phyloP scores from a whole-genome alignment of 2,888 invertebrate species.

The Rhyacophila evoluta region DNA sequence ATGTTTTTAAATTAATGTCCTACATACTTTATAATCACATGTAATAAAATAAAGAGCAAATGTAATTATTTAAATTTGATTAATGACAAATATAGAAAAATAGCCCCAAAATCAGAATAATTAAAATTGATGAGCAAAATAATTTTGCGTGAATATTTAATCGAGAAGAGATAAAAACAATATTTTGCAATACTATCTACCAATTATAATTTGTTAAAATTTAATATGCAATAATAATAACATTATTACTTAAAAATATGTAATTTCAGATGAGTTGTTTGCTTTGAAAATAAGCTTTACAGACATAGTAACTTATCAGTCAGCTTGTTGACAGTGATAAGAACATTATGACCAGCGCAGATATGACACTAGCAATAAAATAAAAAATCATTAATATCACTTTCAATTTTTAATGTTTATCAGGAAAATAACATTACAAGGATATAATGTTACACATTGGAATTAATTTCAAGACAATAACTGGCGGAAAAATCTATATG shows the following conservation, averaged over 20 bases:
- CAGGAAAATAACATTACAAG: background rate
- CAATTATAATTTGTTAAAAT: background rate
- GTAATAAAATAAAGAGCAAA: too few relatives aligned
- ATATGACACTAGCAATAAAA: background rate
- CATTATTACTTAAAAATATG: background rate
- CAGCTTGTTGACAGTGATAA: constrained; percentile 27
- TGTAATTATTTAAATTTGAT: too few relatives aligned
- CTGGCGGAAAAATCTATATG: background rate
- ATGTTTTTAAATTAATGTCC: too few relatives aligned
- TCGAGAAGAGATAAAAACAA: too few relatives aligned
- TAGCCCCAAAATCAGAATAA: too few relatives aligned
- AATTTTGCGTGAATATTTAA: too few relatives aligned
- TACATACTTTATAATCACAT: too few relatives aligned
- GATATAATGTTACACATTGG: background rate
- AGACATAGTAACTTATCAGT: background rate
- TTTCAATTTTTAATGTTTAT: background rate
- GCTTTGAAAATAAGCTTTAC: background rate
- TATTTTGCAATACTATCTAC: background rate
- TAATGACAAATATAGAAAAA: too few relatives aligned
- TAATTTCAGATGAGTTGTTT: background rate
- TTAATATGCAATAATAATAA: background rate
- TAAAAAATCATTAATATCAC: background rate
- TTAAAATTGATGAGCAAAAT: too few relatives aligned
- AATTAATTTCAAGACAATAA: background rate
- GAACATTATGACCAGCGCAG: background rate